These are phyloP conservation scores for Zoroaster sp. DNA, from an alignment of 53 echinoderm and acorn worm genomes.

Conservation along the genomic window DNA sequence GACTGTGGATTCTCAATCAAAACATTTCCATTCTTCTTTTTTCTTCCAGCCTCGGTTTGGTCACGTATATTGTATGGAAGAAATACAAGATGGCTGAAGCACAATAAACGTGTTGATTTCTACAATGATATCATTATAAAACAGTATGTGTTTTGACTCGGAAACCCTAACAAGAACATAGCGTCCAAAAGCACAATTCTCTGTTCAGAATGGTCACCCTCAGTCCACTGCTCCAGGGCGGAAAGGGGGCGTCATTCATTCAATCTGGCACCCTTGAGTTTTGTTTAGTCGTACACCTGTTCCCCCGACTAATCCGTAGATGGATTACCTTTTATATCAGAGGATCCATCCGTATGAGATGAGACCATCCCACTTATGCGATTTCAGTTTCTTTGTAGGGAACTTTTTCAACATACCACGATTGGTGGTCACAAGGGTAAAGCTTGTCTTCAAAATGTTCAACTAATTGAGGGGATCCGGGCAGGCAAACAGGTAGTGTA, in stretches of 20 bases:
- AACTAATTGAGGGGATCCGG: background rate
- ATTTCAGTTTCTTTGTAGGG: background rate
- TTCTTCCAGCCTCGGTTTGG: background rate
- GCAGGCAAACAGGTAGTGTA: background rate
- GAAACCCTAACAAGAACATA: background rate
- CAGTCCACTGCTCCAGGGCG: constrained; percentile 21
- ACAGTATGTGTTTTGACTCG: background rate
- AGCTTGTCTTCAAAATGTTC: background rate
- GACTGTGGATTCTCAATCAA: no score
- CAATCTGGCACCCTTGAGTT: constrained; percentile 6
- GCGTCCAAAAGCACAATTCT: background rate
- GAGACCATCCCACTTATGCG: background rate
- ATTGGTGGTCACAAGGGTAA: background rate
- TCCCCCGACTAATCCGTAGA: constrained; percentile 2
- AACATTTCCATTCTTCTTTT: no score
- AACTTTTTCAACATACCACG: background rate
- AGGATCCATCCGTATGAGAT: background rate
- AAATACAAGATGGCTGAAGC: background rate
- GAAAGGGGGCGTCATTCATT: constrained; percentile 24
- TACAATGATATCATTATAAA: background rate
- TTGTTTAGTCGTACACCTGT: background rate
- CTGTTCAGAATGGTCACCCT: background rate
- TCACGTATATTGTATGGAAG: background rate
- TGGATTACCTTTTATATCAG: background rate
- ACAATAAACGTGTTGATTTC: background rate